Evolutionary conservation across 92 coral and sea anemone genomes (phyloP).

Genomic region (Montipora capitata): DNA sequence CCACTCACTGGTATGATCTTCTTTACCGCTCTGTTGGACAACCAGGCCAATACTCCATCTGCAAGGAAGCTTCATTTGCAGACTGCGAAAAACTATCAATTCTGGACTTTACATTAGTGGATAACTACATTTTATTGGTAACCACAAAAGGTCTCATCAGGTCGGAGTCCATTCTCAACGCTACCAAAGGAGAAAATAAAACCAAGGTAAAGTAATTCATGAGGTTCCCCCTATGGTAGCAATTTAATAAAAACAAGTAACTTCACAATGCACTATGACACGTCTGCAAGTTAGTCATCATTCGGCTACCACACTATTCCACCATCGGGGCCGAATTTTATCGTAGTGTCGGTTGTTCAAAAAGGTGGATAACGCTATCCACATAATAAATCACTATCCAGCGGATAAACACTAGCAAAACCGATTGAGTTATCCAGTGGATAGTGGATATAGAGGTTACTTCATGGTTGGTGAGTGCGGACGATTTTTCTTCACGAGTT

Average conservation of each 20-base stretch:
- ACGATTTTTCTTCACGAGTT: too few species aligned
- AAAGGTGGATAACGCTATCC: too few species aligned
- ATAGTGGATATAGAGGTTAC: too few species aligned
- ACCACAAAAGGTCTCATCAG: constrained; percentile 88
- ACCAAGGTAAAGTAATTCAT: constrained; percentile 30
- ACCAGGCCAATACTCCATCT: constrained; percentile 84
- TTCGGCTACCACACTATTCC: background rate
- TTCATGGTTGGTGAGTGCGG: too few species aligned
- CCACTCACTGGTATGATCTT: constrained; percentile 87
- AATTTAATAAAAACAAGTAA: background rate
- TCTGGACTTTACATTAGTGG: constrained; percentile 80
- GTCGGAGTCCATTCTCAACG: constrained; percentile 74
- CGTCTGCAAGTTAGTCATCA: background rate
- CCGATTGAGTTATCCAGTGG: too few species aligned
- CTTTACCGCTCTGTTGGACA: constrained; percentile 77
- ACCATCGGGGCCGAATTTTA: too few species aligned
- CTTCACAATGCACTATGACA: background rate
- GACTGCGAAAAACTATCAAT: constrained; percentile 76
- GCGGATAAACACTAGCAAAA: too few species aligned
- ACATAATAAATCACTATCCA: too few species aligned
- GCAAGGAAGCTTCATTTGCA: constrained; percentile 77
- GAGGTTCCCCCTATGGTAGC: too few species aligned
- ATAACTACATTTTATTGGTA: constrained; percentile 79
- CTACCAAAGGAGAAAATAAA: constrained; percentile 21
- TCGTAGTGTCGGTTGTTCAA: too few species aligned